phyloP scores from a whole-genome alignment of 2,888 invertebrate genomes.

The Drosophila longiperda region DNA sequence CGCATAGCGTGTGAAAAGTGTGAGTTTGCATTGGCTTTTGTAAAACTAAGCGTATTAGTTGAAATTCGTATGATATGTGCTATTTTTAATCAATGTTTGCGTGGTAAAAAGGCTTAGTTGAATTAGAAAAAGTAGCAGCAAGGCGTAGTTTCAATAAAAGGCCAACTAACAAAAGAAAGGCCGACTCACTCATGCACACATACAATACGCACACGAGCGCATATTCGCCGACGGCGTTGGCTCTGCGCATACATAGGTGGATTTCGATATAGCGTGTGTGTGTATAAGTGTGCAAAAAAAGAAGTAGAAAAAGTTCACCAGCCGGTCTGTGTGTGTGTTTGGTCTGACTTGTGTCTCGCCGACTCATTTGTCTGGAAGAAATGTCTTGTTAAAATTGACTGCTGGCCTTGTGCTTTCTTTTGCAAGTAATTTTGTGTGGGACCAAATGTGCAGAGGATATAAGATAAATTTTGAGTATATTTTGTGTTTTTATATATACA shows the following conservation, averaged over 20 bases:
- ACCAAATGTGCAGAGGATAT: conserved; percentile 2
- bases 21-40: conserved; percentile 54
- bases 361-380: conserved; percentile 39
- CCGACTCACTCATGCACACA: conserved; percentile 42
- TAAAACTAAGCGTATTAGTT: conserved; percentile 24
- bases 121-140: not conserved
- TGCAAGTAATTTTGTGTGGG: conserved; percentile 9
- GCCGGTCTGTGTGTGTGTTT: conserved; percentile 53
- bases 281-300: conserved; percentile 64
- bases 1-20: conserved; percentile 69
- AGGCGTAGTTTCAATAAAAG: conserved; percentile 22
- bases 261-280: conserved; percentile 24
- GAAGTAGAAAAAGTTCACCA: conserved; percentile 61
- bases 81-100: conserved; percentile 4
- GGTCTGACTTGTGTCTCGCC: conserved; percentile 21
- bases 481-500: conserved; percentile 37
- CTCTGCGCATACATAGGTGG: conserved; percentile 32
- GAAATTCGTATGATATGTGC: conserved; percentile 17
- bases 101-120: not conserved
- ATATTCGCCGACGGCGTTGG: conserved; percentile 65
- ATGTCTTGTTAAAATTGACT: conserved; percentile 40
- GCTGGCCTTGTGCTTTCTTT: conserved; percentile 33
- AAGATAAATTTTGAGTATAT: conserved; percentile 21
- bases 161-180: conserved; percentile 36
- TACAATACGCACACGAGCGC: conserved; percentile 8